A percentile compares a stretch with the other conserved stretches of the same genome.
These are phyloP conservation scores for Argyresthia goedartella DNA, from an alignment of 2,888 invertebrate species.

Conservation along the genomic window DNA sequence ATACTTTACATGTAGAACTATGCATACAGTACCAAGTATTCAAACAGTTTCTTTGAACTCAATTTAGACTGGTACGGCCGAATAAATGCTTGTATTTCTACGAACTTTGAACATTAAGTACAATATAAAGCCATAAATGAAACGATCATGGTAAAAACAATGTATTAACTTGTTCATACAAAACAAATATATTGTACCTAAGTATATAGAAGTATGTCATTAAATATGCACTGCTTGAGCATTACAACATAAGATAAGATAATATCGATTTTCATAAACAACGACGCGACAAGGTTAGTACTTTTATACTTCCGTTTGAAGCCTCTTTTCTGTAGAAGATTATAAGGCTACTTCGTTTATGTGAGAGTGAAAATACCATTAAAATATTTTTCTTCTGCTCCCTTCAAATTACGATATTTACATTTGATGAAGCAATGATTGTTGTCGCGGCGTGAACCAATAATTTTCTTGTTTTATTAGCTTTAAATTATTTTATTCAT, in stretches of 20 bases:
- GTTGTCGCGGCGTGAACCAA: background rate
- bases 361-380: constrained; percentile 21
- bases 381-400: constrained; percentile 1
- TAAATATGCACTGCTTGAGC: too few relatives aligned
- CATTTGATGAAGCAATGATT: background rate
- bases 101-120: background rate
- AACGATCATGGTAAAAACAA: constrained; percentile 1
- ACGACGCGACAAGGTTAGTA: constrained; percentile 28
- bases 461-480: background rate
- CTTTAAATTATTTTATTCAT: background rate
- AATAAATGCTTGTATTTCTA: constrained; percentile 6
- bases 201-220: too few relatives aligned
- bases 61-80: constrained; percentile 23
- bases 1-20: background rate
- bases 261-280: constrained; percentile 17
- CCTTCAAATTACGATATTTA: background rate
- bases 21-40: background rate
- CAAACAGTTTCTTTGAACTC: constrained; percentile 42
- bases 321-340: constrained; percentile 20
- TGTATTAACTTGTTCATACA: too few relatives aligned
- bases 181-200: too few relatives aligned
- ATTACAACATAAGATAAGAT: constrained; percentile 7
- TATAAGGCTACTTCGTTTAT: constrained; percentile 17
- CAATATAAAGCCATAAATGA: constrained; percentile 1
- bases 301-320: constrained; percentile 22